These are phyloP conservation scores for Rhinella marina DNA, from an alignment of 2,797 vertebrate genomes.

Conservation along the genomic window DNA sequence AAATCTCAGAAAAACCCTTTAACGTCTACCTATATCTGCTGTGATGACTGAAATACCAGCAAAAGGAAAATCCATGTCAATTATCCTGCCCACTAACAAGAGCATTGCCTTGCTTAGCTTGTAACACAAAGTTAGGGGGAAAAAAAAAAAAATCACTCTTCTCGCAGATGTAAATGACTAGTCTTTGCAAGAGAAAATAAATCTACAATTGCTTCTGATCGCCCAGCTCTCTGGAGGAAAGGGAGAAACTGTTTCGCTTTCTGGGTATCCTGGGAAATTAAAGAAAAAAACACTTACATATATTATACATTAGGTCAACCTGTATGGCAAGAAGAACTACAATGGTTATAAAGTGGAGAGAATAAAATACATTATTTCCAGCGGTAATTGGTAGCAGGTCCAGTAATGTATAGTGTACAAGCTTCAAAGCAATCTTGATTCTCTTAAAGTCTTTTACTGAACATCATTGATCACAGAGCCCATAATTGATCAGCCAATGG, in stretches of 20 bases:
- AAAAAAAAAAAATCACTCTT: background rate
- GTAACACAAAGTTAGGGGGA: background rate
- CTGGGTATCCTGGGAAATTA: conserved; percentile 85
- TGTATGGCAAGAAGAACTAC: background rate
- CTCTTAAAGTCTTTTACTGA: background rate
- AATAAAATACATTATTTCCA: background rate
- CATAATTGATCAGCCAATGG: background rate
- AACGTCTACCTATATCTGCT: no score
- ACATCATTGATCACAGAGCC: background rate
- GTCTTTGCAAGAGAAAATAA: background rate
- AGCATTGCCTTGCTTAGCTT: background rate
- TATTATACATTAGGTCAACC: background rate
- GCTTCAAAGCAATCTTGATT: background rate
- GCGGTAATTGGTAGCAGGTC: background rate
- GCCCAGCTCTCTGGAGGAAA: conserved; percentile 93
- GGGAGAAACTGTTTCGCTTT: conserved; percentile 98
- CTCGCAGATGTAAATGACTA: background rate
- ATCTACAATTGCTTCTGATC: conserved; percentile 95
- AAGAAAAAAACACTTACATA: background rate
- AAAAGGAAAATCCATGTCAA: background rate
- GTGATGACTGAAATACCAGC: no score
- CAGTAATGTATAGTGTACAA: background rate
- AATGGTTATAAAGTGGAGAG: background rate
- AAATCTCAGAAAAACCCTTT: no score
- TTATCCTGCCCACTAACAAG: background rate